Base-by-base conservation (phyloP, 2,888 invertebrate species). In the Phortica okadai region DNA sequence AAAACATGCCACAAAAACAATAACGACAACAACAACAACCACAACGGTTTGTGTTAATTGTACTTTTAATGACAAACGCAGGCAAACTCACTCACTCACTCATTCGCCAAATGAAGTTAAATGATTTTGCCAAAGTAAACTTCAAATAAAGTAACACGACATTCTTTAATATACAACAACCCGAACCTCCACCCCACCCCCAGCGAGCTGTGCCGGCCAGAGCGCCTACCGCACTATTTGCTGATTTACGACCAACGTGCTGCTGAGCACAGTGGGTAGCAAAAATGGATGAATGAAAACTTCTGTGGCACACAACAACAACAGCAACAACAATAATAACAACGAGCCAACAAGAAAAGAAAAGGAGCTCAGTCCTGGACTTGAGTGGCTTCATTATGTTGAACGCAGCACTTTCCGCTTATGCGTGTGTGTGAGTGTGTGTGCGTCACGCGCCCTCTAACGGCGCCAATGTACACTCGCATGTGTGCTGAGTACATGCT, bases 181-280 rank as follows among this genome's bases (percentile, higher is more conserved):
- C 58, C 58, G 7, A 67, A 56, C 25, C 6, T 25, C 69, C 25
- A 67, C 25, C 59, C 33, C 25, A 42, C 11, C 44, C 10, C 4
- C 5, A 73, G 6, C 56, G 56, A 3, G 41, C 7, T 16, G 33
- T 54, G 41, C 14, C 33, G 50, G 73, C 33, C 33, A 33, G 4
- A 33, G 59, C 75, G 74, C 69, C 82, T 85, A 85, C 88, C 85
- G 83, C 85, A 85, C 85, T 85, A 78, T 77, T 79, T 88, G 76
- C 84, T 88, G 88, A 87, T 85, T 88, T 85, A 82, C 33, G 33
- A 33, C 33, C 33, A 33, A 33, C 33, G 33, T 33, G 33, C 33
- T 33, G 33, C 33, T 33, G 33, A 33, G 33, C 33, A 72, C 76
- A 76, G 79, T 74, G 75, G 74, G 81, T 42, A 44, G 54, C 21